Percentiles rank a stretch among this genome's conserved stretches.
These are phyloP conservation scores for Forbesichthys agassizii DNA, from an alignment of 2,113 vertebrate species.

Conservation along the genomic window DNA sequence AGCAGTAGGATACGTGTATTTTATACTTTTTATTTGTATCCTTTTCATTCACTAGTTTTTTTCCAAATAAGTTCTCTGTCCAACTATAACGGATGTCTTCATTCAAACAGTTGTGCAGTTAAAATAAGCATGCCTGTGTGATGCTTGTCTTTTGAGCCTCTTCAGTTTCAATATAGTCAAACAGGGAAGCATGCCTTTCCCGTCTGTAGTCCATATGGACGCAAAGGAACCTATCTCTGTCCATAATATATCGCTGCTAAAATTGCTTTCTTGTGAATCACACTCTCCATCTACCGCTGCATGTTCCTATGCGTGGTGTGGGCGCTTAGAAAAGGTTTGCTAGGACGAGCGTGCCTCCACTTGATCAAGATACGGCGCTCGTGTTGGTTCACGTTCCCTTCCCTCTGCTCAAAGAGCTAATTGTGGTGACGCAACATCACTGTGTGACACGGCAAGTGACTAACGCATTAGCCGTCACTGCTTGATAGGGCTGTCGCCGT, in stretches of 20 bases:
- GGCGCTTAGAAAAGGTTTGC: conserved; percentile 45
- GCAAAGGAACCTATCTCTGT: conserved; percentile 42
- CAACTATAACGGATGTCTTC: conserved; percentile 22
- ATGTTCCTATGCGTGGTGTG: not conserved
- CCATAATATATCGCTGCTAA: conserved; percentile 1
- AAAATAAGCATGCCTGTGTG: conserved; percentile 58
- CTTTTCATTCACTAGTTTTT: conserved; percentile 1
- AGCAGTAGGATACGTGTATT: conserved; percentile 63
- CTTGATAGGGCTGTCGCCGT: conserved; percentile 40
- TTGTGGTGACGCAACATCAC: conserved; percentile 56
- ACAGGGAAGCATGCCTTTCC: conserved; percentile 53
- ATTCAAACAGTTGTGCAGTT: conserved; percentile 70
- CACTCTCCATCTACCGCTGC: not conserved
- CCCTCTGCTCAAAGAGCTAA: conserved; percentile 58
- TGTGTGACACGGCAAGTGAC: conserved; percentile 57
- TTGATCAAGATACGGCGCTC: conserved; percentile 66
- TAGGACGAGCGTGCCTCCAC: conserved; percentile 43
- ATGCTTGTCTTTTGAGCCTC: conserved; percentile 48
- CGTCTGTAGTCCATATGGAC: conserved; percentile 43
- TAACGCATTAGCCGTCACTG: conserved; percentile 56
- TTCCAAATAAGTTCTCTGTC: conserved; percentile 29
- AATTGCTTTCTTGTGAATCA: not conserved
- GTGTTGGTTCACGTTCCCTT: conserved; percentile 65
- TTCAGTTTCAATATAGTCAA: conserved; percentile 61
- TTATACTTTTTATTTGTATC: conserved; percentile 36